Percentiles rank a stretch among this genome's conserved stretches.
These are phyloP conservation scores for Gallinago stenura DNA, from an alignment of 2,797 vertebrate species.

Conservation along the genomic window DNA sequence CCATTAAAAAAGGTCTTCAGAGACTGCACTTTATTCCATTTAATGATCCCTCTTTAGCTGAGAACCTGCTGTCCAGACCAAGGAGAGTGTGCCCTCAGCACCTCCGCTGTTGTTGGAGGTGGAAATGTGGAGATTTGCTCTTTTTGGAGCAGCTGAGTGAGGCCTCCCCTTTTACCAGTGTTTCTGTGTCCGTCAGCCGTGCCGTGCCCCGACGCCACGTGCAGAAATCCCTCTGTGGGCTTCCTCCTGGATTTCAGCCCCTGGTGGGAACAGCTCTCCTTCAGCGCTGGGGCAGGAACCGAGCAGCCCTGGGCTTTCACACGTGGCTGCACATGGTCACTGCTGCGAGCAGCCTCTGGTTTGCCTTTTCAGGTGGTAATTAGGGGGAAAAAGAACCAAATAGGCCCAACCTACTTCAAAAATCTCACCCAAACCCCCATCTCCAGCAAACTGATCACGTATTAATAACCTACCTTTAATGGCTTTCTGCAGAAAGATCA, in stretches of 20 bases:
- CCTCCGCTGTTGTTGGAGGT: neutral
- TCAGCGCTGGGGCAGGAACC: neutral
- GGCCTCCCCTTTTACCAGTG: neutral
- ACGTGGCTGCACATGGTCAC: neutral
- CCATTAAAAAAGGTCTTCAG: neutral
- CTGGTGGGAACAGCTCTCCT: neutral
- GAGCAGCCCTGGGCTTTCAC: neutral
- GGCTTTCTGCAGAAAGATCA: slow-evolving; percentile 22
- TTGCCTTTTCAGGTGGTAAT: slow-evolving; percentile 33
- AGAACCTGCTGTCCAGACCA: neutral
- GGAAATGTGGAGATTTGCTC: neutral
- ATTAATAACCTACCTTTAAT: slow-evolving; percentile 39
- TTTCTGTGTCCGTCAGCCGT: neutral
- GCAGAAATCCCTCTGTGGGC: neutral
- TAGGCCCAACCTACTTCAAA: neutral
- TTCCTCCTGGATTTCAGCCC: neutral
- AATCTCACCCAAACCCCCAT: neutral
- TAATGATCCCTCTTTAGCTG: neutral
- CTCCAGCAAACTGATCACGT: slow-evolving; percentile 17
- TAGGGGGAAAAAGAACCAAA: neutral
- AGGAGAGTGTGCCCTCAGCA: neutral
- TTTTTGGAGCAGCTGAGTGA: neutral
- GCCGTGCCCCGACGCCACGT: neutral
- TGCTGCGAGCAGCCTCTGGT: neutral
- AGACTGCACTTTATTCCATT: neutral